Evolutionary conservation across 2,888 invertebrate genomes (phyloP), one percentile per base, ranked within the genome.

Genomic region (Acrobasis consociella): DNA sequence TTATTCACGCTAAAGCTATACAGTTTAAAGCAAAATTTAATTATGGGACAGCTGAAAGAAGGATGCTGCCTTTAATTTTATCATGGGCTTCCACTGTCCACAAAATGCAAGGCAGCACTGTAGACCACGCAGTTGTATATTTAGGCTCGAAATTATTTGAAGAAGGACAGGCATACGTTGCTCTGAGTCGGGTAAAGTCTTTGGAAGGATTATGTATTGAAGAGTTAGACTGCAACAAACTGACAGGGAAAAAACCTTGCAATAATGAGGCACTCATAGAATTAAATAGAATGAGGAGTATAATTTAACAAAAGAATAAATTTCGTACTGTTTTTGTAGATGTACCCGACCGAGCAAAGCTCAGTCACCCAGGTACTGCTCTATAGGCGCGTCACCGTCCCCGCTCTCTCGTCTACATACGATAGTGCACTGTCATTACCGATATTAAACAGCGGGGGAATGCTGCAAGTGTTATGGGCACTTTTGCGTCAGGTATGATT

Each of bases 111-210:
- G 71, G 69, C 42, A 65, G 61, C 22, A 22, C 22, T 2, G 22
- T 22, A 9, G 67, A 71, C 60, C 62, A 67, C 51, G 68, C 62
- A 50, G 70, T 73, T n/a, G 58, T 74, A 22, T 71, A 74, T 55
- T 58, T 74, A 31, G 71, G 71, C 49, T 46, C 67, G n/a, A 49
- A 60, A 66, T 46, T 72, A 46, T 72, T 76, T 67, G 69, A 64
- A 22, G n/a, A 64, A 51, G 74, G 72, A 49, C 74, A 76, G 70
- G 73, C 74, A 37, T 77, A 74, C 64, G 73, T 77, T n/a, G 74
- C 76, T 51, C 64, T 73, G 39, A 73, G 73, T 68, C 62, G 73
- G 42, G 56, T 56, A 2, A 56, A 16, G 11, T 56, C 56, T 42
- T 42, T 56, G 17, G 16, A 15, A 42, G 17, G 56, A 38, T 15